Conservation (phyloP, 2,113 vertebrate genomes). For the Mormoops blainvillei region DNA sequence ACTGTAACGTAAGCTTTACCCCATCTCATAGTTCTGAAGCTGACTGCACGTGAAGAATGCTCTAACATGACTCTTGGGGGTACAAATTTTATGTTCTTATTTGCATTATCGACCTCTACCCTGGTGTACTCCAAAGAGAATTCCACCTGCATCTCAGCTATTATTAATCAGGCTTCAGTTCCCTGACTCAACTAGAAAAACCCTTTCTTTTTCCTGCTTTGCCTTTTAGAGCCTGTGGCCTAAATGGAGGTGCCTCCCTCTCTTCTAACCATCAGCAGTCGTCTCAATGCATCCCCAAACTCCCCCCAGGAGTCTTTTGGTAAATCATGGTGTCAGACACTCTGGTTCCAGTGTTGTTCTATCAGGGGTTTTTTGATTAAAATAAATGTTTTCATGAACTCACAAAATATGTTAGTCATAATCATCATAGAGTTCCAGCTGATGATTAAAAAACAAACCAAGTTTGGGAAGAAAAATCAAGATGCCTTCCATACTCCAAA, state of each 20-base stretch:
- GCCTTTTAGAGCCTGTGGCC: conserved; percentile 37
- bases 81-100: background rate
- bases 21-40: background rate
- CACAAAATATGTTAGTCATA: conserved; percentile 53
- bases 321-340: conserved; percentile 56
- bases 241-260: conserved; percentile 53
- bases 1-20: background rate
- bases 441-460: conserved; percentile 69
- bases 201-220: conserved; percentile 26
- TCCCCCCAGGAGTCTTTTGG: conserved; percentile 41
- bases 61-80: background rate
- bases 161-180: background rate
- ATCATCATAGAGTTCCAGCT: conserved; percentile 54
- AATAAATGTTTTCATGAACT: conserved; percentile 73
- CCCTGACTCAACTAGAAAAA: background rate
- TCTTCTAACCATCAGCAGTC: background rate
- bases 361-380: conserved; percentile 13
- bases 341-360: conserved; percentile 32
- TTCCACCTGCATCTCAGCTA: background rate
- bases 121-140: background rate
- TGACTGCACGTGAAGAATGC: background rate
- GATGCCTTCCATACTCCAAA: conserved; percentile 54
- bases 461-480: conserved; percentile 69
- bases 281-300: conserved; percentile 39
- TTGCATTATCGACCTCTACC: background rate